These are phyloP conservation scores for Hydriomena furcata DNA, from an alignment of 2,888 invertebrate genomes.

Conservation along the genomic window DNA sequence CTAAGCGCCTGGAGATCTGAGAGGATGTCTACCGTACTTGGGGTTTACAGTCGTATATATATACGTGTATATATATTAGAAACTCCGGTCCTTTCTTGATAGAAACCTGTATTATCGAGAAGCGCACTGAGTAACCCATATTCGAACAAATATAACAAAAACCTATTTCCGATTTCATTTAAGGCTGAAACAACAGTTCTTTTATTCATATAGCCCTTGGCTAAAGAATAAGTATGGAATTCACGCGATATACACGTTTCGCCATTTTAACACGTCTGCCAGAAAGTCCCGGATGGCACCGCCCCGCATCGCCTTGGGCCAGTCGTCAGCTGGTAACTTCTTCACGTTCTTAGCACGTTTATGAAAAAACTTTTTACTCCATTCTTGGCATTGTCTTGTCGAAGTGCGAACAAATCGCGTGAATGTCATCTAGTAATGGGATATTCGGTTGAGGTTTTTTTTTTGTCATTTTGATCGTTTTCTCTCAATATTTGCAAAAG, in stretches of 20 bases:
- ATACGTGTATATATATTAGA: too few relatives aligned
- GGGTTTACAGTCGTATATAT: too few relatives aligned
- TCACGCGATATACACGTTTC: slow-evolving; percentile 68
- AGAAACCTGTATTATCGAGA: slow-evolving; percentile 16
- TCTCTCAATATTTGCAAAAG: too few relatives aligned
- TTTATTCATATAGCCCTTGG: slow-evolving; percentile 62
- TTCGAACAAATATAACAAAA: slow-evolving; percentile 24
- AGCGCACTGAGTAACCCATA: slow-evolving; percentile 11
- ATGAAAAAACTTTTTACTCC: slow-evolving; percentile 78
- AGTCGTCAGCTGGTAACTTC: slow-evolving; percentile 74
- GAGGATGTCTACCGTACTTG: too few relatives aligned
- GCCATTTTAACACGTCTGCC: slow-evolving; percentile 76
- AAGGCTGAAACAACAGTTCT: slow-evolving; percentile 43
- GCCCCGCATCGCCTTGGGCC: slow-evolving; percentile 64
- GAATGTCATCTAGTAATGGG: background rate
- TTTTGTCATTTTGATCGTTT: too few relatives aligned
- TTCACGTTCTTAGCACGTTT: slow-evolving; percentile 70
- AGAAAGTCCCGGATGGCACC: slow-evolving; percentile 63
- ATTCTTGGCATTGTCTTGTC: slow-evolving; percentile 70
- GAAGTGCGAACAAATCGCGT: slow-evolving; percentile 39
- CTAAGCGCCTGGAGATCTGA: too few relatives aligned
- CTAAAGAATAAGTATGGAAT: slow-evolving; percentile 60
- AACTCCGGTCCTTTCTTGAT: background rate
- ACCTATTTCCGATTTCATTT: slow-evolving; percentile 33
- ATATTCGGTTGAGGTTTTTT: too few relatives aligned